Percentiles rank a stretch among this genome's conserved stretches.
phyloP scores from a whole-genome alignment of 2,888 invertebrate species.

The Nemotelus pantherinus region DNA sequence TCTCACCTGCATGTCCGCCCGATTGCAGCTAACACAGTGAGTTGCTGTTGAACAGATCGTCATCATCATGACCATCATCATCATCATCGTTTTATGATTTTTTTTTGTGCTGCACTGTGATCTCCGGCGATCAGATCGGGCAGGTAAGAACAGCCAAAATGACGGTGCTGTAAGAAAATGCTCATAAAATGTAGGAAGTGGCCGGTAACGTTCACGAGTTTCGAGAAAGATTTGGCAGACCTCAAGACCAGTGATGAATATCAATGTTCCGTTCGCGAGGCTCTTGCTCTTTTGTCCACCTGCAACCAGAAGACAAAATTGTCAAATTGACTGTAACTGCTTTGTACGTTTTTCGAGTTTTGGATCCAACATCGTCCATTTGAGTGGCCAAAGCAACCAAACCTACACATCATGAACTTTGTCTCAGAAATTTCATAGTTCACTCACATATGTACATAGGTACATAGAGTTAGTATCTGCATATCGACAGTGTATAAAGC shows the following conservation, averaged over 20 bases:
- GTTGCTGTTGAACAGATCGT: background rate
- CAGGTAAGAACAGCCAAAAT: background rate
- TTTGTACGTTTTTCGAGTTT: too few species aligned
- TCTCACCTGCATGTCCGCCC: constrained; percentile 26
- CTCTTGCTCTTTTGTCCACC: constrained; percentile 6
- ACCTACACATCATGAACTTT: too few species aligned
- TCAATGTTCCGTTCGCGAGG: constrained; percentile 5
- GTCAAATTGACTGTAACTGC: too few species aligned
- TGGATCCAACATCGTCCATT: too few species aligned
- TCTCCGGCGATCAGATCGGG: background rate
- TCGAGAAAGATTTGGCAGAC: constrained; percentile 26
- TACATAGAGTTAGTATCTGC: too few species aligned
- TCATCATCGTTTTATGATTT: constrained; percentile 27
- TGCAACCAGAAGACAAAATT: background rate
- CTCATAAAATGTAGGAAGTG: background rate
- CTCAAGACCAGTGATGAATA: constrained; percentile 20
- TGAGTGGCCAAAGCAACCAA: too few species aligned
- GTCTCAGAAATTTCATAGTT: too few species aligned
- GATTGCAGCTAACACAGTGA: background rate
- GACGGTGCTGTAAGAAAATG: background rate
- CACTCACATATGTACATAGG: too few species aligned
- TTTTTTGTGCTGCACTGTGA: constrained; percentile 5
- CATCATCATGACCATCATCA: too few species aligned
- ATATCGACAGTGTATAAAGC: too few species aligned
- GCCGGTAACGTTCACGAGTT: background rate